Conservation (phyloP, 2,797 vertebrate species). For the Pseudochromis fuscus region DNA sequence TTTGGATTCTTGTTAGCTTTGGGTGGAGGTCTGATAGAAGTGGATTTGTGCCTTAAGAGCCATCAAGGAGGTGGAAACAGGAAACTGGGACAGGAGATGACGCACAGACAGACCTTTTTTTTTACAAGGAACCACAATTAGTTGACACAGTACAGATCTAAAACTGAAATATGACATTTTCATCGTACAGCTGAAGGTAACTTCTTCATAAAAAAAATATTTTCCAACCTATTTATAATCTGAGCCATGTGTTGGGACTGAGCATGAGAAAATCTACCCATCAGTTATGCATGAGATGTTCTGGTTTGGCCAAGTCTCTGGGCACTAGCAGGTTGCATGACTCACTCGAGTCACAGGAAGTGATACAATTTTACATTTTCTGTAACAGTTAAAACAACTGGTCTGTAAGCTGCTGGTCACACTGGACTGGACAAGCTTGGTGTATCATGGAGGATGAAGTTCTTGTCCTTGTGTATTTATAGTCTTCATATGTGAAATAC, state of each 20-base stretch:
- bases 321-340: conserved; percentile 8
- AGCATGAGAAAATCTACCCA: conserved; percentile 15
- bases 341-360: conserved; percentile 7
- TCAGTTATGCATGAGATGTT: conserved; percentile 44
- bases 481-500: neutral
- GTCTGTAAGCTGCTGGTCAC: neutral
- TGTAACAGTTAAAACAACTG: conserved; percentile 15
- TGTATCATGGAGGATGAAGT: neutral
- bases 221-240: conserved; percentile 32
- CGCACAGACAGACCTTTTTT: conserved; percentile 47
- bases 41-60: conserved; percentile 41
- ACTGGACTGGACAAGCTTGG: neutral
- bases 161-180: conserved; percentile 27
- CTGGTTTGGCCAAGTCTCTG: conserved; percentile 28
- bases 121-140: conserved; percentile 53
- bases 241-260: conserved; percentile 11
- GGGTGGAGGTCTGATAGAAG: conserved; percentile 35
- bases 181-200: conserved; percentile 28
- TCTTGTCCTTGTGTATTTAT: neutral
- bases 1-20: conserved; percentile 30
- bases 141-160: conserved; percentile 20
- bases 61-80: conserved; percentile 32
- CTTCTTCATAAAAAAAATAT: conserved; percentile 28
- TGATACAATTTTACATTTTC: conserved; percentile 28
- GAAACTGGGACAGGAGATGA: conserved; percentile 72